phyloP scores from a whole-genome alignment of 2,113 vertebrate genomes.

The Poicephalus meyeri region DNA sequence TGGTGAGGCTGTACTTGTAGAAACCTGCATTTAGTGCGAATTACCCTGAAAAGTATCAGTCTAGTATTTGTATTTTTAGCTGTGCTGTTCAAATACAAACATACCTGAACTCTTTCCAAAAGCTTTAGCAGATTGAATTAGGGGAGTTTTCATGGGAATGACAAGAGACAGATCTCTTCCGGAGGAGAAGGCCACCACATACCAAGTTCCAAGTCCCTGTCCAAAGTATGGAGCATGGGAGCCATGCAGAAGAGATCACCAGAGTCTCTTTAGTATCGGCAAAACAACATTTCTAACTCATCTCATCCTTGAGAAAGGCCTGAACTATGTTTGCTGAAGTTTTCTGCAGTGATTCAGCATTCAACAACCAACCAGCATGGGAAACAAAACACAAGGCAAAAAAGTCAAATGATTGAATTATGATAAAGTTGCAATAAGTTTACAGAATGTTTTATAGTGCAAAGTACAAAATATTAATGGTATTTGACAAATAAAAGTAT shows the following conservation, averaged over 20 bases:
- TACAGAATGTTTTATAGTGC: neutral
- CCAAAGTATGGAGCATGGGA: neutral
- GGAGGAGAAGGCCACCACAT: neutral
- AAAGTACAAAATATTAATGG: neutral
- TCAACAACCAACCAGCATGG: neutral
- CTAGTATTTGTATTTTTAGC: neutral
- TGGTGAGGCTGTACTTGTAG: neutral
- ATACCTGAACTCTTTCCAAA: neutral
- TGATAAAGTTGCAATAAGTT: neutral
- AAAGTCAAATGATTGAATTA: neutral
- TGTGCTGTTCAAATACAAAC: neutral
- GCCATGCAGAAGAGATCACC: neutral
- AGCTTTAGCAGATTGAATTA: neutral
- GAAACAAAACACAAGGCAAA: neutral
- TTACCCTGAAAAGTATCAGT: neutral
- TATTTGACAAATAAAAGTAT: neutral
- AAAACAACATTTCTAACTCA: slow-evolving; percentile 5
- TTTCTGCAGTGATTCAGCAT: slow-evolving; percentile 16
- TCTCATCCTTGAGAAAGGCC: neutral
- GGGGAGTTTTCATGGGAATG: neutral
- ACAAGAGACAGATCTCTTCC: neutral
- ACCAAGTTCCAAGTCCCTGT: neutral
- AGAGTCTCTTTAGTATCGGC: neutral
- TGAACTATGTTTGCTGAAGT: neutral
- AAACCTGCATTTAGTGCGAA: slow-evolving; percentile 20